Evolutionary conservation across 2,113 vertebrate genomes (phyloP).

Genomic region (Grantiella picta): DNA sequence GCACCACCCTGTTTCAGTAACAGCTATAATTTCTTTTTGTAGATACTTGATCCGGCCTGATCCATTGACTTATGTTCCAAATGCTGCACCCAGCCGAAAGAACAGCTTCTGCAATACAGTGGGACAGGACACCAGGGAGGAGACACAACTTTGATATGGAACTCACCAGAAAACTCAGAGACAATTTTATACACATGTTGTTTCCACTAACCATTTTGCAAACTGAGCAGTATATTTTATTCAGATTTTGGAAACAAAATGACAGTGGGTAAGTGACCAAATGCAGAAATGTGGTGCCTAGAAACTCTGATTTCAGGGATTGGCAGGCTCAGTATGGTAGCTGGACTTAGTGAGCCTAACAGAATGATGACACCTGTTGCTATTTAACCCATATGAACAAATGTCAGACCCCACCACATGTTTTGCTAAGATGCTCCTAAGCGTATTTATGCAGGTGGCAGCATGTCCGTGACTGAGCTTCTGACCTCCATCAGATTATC

Average conservation of each 20-base stretch:
- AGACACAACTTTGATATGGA: slow-evolving; percentile 77
- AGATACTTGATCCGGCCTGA: slow-evolving; percentile 83
- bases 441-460: background rate
- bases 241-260: slow-evolving; percentile 29
- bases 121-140: slow-evolving; percentile 75
- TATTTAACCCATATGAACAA: background rate
- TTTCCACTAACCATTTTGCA: slow-evolving; percentile 44
- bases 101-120: slow-evolving; percentile 70
- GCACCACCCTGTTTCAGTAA: background rate
- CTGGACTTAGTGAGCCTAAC: background rate
- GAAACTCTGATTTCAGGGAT: slow-evolving; percentile 15
- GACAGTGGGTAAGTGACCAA: slow-evolving; percentile 17
- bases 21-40: slow-evolving; percentile 1
- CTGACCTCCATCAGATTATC: background rate
- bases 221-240: background rate
- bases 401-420: background rate
- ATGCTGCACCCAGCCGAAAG: slow-evolving; percentile 68
- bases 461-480: background rate
- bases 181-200: slow-evolving; percentile 13
- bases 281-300: background rate
- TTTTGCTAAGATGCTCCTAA: slow-evolving; percentile 24
- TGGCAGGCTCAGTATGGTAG: background rate
- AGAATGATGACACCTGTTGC: background rate
- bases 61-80: slow-evolving; percentile 78
- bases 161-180: slow-evolving; percentile 8